Evolutionary conservation across 1,140 invertebrate genomes (phyloP).

Genomic region (Coenobita brevimanus): DNA sequence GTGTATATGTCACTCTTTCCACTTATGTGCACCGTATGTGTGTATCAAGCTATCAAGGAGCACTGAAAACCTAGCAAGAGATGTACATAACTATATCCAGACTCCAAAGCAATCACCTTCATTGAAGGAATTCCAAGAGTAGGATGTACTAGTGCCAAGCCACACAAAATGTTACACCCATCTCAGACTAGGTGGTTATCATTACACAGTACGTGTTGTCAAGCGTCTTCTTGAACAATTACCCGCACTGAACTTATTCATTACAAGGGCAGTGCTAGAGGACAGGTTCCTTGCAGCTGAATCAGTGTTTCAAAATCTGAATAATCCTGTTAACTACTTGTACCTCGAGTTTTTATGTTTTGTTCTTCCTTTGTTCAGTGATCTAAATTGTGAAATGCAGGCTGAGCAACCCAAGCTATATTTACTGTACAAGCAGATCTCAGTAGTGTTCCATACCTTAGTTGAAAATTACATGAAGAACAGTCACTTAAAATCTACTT

Average conservation of each 20-base stretch:
- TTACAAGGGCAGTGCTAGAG: not conserved
- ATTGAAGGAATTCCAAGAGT: no score
- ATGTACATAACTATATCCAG: no score
- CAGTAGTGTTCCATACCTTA: constrained; percentile 6
- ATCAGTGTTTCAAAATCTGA: not conserved
- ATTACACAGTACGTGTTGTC: not conserved
- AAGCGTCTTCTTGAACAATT: not conserved
- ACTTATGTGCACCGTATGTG: no score
- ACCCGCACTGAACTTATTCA: not conserved
- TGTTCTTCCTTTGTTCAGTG: not conserved
- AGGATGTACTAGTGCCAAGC: no score
- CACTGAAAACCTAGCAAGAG: no score
- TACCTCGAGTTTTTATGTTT: no score
- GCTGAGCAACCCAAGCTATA: not conserved
- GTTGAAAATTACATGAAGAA: constrained; percentile 10
- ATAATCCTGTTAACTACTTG: no score
- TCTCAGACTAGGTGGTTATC: no score
- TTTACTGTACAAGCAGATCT: not conserved
- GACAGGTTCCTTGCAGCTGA: constrained; percentile 3
- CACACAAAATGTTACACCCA: no score
- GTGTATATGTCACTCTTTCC: no score
- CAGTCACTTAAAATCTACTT: not conserved
- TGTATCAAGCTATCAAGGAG: no score
- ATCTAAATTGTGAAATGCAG: not conserved
- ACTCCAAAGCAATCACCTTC: no score